A percentile compares a stretch with the other conserved stretches of the same genome.
These are phyloP conservation scores for Baccha elongata DNA, from an alignment of 2,888 invertebrate genomes.

Conservation along the genomic window DNA sequence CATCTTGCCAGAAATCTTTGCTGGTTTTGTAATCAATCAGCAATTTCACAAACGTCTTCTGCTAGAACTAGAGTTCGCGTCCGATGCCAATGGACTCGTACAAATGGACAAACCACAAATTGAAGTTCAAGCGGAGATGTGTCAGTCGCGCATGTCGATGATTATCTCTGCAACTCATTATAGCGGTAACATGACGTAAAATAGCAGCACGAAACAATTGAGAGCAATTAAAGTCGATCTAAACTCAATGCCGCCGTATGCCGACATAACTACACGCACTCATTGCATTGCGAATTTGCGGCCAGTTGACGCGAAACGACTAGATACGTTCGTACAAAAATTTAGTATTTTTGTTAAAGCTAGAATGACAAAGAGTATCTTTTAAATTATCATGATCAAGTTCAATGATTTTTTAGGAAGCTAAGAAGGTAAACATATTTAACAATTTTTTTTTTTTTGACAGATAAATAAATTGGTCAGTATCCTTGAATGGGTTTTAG, in stretches of 20 bases:
- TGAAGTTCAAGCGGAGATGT: constrained; percentile 54
- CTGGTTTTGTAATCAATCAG: constrained; percentile 61
- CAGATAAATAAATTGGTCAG: constrained; percentile 35
- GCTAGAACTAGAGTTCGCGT: constrained; percentile 15
- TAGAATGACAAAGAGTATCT: constrained; percentile 5
- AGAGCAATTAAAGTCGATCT: constrained; percentile 68
- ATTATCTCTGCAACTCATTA: constrained; percentile 71
- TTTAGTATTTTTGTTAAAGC: constrained; percentile 9
- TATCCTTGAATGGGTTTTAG: constrained; percentile 53
- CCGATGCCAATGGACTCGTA: constrained; percentile 68
- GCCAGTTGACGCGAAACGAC: neutral
- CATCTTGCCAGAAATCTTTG: constrained; percentile 42
- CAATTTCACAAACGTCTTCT: constrained; percentile 51
- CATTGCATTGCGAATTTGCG: constrained; percentile 32
- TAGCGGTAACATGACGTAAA: constrained; percentile 69
- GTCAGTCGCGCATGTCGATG: constrained; percentile 71
- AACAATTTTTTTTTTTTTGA: neutral
- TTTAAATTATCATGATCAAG: neutral
- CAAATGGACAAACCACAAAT: constrained; percentile 45
- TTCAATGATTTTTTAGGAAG: constrained; percentile 30
- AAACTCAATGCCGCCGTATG: constrained; percentile 44
- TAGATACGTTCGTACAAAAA: too few species aligned
- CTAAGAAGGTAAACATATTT: too few species aligned
- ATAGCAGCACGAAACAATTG: constrained; percentile 62
- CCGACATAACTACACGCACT: constrained; percentile 22